Conservation (phyloP, 2,797 vertebrate genomes). For the Mus spretus region DNA sequence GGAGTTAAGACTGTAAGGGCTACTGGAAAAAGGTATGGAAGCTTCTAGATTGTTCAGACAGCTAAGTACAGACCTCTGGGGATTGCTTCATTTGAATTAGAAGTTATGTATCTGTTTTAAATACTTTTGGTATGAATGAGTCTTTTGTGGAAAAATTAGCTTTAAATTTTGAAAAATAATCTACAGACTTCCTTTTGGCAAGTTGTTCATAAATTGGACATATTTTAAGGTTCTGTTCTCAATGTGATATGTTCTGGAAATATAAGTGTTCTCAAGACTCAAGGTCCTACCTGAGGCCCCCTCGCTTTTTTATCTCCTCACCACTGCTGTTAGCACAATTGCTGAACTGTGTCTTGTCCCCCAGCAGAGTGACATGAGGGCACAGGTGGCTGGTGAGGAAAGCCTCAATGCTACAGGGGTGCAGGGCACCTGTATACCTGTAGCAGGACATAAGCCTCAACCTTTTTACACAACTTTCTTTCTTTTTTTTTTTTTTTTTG, state of each 20-base stretch:
- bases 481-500: slow-evolving; percentile 40
- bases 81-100: slow-evolving; percentile 31
- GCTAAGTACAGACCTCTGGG: background rate
- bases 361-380: slow-evolving; percentile 81
- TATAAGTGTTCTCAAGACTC: slow-evolving; percentile 39
- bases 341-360: slow-evolving; percentile 86
- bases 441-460: slow-evolving; percentile 58
- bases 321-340: slow-evolving; percentile 72
- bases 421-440: slow-evolving; percentile 74
- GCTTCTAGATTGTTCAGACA: background rate
- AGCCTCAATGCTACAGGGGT: slow-evolving; percentile 70
- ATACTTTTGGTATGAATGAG: slow-evolving; percentile 37
- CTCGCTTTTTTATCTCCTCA: slow-evolving; percentile 82
- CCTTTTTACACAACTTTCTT: background rate
- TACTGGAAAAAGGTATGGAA: slow-evolving; percentile 73
- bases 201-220: background rate
- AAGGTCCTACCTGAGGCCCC: slow-evolving; percentile 70
- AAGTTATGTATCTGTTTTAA: slow-evolving; percentile 68
- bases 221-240: background rate
- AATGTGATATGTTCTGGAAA: background rate
- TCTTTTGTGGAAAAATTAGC: slow-evolving; percentile 36
- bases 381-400: slow-evolving; percentile 75
- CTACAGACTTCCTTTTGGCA: background rate
- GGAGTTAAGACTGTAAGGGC: slow-evolving; percentile 24
- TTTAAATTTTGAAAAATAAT: slow-evolving; percentile 10